These are phyloP conservation scores for Ganaspis brasiliensis DNA, from an alignment of 2,888 invertebrate genomes.

Conservation along the genomic window DNA sequence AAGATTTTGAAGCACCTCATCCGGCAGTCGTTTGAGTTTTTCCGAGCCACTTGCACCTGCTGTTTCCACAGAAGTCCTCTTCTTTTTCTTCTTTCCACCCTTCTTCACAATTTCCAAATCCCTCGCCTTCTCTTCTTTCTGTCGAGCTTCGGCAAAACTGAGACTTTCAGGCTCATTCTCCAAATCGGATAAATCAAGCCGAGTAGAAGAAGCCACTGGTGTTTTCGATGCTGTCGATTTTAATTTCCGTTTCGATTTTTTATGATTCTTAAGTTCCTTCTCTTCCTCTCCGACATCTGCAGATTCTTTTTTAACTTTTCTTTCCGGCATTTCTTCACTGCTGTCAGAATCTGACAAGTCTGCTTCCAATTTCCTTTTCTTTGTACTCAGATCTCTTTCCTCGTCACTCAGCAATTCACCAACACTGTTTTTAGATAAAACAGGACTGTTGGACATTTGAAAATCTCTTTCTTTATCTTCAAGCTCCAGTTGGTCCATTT, in stretches of 20 bases:
- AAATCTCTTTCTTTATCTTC: neutral
- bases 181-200: conserved; percentile 1
- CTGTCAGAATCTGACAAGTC: neutral
- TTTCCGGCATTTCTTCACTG: neutral
- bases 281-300: neutral
- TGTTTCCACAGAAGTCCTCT: conserved; percentile 45
- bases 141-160: conserved; percentile 51
- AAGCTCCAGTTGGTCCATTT: too few relatives aligned
- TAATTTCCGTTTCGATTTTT: neutral
- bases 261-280: neutral
- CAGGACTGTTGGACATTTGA: neutral
- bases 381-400: neutral
- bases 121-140: too few relatives aligned
- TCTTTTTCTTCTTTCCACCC: conserved; percentile 45
- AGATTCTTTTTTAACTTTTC: neutral
- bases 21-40: conserved; percentile 68
- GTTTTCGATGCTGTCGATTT: neutral
- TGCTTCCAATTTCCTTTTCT: too few relatives aligned
- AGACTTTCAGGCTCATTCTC: conserved; percentile 52
- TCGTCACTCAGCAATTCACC: neutral
- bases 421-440: neutral
- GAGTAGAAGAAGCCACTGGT: conserved; percentile 22
- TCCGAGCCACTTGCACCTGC: conserved; percentile 15
- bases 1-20: conserved; percentile 67
- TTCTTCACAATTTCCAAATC: neutral